Percentiles rank a stretch among this genome's conserved stretches.
Evolutionary conservation across 2,797 vertebrate genomes (phyloP).

Genomic region (Sternarchorhynchus goeldii): DNA sequence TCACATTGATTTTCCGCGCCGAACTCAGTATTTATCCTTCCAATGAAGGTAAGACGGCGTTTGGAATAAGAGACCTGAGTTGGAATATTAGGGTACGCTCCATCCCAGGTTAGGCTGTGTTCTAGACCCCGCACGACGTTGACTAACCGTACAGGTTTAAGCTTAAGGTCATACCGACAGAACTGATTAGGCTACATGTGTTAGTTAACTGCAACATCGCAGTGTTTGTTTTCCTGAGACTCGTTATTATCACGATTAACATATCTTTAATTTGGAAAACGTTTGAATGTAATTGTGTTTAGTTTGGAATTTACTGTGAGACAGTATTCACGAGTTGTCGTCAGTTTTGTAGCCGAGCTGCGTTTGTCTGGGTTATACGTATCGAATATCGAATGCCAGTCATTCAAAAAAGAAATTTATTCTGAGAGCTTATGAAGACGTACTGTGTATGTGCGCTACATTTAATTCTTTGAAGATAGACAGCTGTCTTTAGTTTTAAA

Average conservation of each 20-base stretch:
- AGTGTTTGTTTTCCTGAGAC: not conserved
- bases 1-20: constrained; percentile 68
- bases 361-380: not conserved
- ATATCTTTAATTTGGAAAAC: not conserved
- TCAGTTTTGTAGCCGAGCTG: not conserved
- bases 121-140: constrained; percentile 10
- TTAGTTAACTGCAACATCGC: not conserved
- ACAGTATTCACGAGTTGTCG: not conserved
- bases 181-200: not conserved
- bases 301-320: not conserved
- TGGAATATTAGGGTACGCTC: constrained; percentile 34
- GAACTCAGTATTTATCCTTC: constrained; percentile 78
- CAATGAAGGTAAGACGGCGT: constrained; percentile 88
- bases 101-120: constrained; percentile 29
- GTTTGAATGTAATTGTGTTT: not conserved
- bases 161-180: not conserved
- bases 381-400: not conserved
- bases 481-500: no score
- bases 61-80: constrained; percentile 16
- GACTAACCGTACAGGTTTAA: constrained; percentile 13
- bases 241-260: not conserved
- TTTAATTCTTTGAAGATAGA: no score
- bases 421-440: not conserved
- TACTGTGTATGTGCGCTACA: no score
- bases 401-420: not conserved